A percentile compares a stretch with the other conserved stretches of the same genome.
Conservation (phyloP, 1,140 invertebrate species). For the Andrena cerasifolii region DNA sequence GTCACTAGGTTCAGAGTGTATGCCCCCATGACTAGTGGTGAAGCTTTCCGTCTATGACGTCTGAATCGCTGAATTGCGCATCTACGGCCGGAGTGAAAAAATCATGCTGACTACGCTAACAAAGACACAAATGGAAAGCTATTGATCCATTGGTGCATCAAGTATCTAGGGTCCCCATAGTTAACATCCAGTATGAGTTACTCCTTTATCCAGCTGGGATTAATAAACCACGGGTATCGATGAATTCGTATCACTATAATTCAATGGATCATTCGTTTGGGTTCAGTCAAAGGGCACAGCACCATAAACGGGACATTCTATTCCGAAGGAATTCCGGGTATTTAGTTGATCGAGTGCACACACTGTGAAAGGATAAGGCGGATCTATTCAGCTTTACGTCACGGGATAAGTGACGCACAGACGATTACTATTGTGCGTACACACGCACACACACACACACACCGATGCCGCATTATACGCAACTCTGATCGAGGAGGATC, state of each 20-base stretch:
- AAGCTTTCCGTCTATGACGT: too few species aligned
- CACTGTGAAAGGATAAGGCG: not conserved
- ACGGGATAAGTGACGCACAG: not conserved
- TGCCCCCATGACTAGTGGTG: too few species aligned
- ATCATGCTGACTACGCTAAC: too few species aligned
- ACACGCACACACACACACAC: too few species aligned
- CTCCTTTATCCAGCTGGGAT: not conserved
- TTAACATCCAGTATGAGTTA: too few species aligned
- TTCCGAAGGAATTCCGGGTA: conserved; percentile 9
- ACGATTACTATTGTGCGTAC: not conserved
- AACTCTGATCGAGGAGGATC: conserved; percentile 11
- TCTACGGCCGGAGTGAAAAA: too few species aligned
- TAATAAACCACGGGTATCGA: not conserved
- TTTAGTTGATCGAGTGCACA: not conserved
- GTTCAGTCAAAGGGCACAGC: not conserved
- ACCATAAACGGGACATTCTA: not conserved
- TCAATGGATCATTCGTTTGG: not conserved
- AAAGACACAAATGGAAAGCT: not conserved
- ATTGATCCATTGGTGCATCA: not conserved
- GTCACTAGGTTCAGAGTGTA: too few species aligned
- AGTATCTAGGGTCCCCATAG: too few species aligned
- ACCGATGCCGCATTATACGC: not conserved
- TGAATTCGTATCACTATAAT: not conserved
- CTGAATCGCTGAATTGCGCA: too few species aligned
- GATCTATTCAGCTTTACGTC: conserved; percentile 24